Evolutionary conservation across 2,113 vertebrate genomes (phyloP).

Genomic region (Danio rerio): DNA sequence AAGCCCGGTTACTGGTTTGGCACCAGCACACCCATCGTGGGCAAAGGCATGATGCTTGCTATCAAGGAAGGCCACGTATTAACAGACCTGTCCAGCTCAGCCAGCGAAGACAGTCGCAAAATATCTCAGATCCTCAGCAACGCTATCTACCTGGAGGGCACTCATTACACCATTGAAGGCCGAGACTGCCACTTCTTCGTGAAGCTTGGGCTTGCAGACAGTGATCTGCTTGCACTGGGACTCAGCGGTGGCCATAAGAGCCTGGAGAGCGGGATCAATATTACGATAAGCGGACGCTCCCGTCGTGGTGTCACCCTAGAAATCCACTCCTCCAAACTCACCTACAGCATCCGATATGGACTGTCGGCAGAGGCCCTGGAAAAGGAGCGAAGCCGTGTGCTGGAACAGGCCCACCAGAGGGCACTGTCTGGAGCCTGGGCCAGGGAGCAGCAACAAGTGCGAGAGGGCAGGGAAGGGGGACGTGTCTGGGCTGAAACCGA

Average conservation of each 20-base stretch:
- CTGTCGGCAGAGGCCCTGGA: constrained; percentile 81
- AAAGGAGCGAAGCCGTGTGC: constrained; percentile 84
- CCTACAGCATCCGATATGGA: constrained; percentile 86
- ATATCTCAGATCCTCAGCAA: constrained; percentile 85
- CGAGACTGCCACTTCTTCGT: constrained; percentile 89
- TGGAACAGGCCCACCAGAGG: constrained; percentile 86
- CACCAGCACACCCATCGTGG: constrained; percentile 83
- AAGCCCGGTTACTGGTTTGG: constrained; percentile 90
- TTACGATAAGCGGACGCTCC: constrained; percentile 86
- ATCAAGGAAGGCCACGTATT: constrained; percentile 84
- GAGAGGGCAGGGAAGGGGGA: constrained; percentile 85
- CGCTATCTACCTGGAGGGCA: constrained; percentile 85
- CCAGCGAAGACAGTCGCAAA: constrained; percentile 86
- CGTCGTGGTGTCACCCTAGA: constrained; percentile 87
- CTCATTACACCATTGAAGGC: constrained; percentile 88
- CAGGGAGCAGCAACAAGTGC: constrained; percentile 83
- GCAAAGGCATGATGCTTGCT: constrained; percentile 88
- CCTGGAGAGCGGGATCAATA: constrained; percentile 84
- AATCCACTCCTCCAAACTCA: constrained; percentile 80
- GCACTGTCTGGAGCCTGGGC: constrained; percentile 85
- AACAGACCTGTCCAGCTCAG: constrained; percentile 80
- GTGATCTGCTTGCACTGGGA: constrained; percentile 83
- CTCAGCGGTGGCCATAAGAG: constrained; percentile 83
- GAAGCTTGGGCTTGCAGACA: constrained; percentile 84
- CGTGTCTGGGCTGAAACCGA: constrained; percentile 88